These are phyloP conservation scores for Mugil cephalus DNA, from an alignment of 2,113 vertebrate species.

Conservation along the genomic window DNA sequence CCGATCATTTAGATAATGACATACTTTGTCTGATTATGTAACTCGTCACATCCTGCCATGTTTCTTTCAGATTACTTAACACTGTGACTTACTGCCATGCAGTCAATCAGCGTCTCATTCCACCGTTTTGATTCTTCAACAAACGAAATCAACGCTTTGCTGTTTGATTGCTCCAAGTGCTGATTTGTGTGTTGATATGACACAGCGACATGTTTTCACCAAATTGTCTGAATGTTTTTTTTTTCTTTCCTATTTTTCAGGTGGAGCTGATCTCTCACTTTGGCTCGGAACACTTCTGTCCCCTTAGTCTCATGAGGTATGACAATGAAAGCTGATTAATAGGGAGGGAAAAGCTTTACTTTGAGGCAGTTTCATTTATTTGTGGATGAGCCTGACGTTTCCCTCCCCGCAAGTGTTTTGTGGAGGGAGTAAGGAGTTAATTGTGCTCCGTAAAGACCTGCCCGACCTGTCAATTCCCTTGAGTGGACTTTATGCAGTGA, in stretches of 20 bases:
- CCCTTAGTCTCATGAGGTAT: slow-evolving; percentile 98
- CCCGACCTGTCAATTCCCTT: too few species aligned
- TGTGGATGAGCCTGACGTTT: neutral
- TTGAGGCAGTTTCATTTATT: neutral
- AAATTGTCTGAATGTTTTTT: neutral
- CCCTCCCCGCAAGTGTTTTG: too few species aligned
- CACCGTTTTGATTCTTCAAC: slow-evolving; percentile 1
- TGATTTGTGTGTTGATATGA: neutral
- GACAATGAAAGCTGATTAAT: neutral
- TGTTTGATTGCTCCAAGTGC: neutral
- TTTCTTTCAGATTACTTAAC: slow-evolving; percentile 1
- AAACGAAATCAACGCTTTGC: slow-evolving; percentile 31
- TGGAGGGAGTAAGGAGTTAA: too few species aligned
- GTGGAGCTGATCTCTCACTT: slow-evolving; percentile 97
- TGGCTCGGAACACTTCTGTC: slow-evolving; percentile 98
- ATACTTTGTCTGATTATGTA: neutral
- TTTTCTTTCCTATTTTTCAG: slow-evolving; percentile 85
- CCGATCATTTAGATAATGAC: neutral
- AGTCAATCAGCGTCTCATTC: slow-evolving; percentile 3
- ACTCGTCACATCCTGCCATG: neutral
- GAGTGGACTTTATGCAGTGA: too few species aligned
- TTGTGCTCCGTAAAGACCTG: too few species aligned
- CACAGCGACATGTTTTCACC: neutral
- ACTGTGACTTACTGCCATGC: neutral
- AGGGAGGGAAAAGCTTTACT: neutral